These are phyloP conservation scores for Varanus salvator DNA, from an alignment of 2,113 vertebrate genomes.

Conservation along the genomic window DNA sequence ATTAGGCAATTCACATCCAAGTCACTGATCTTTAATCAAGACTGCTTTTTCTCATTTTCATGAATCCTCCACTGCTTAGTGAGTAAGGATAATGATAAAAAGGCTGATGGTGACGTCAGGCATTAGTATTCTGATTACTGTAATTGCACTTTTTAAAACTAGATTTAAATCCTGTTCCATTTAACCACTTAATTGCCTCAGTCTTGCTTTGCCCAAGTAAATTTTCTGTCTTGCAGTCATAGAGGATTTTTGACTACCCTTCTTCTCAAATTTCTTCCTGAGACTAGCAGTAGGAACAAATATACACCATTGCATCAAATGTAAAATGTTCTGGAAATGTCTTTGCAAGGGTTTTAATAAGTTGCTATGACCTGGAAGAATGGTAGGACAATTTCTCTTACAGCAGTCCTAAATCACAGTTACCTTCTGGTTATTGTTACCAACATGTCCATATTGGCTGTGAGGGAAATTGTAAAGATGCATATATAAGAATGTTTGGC, in stretches of 20 bases:
- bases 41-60: no score
- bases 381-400: conserved; percentile 14
- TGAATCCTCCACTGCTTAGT: no score
- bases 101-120: not conserved
- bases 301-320: not conserved
- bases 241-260: not conserved
- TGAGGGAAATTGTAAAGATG: not conserved
- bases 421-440: not conserved
- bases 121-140: not conserved
- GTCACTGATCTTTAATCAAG: no score
- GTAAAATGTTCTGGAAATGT: not conserved
- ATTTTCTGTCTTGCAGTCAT: not conserved
- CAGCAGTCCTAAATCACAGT: not conserved
- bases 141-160: not conserved
- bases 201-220: not conserved
- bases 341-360: not conserved
- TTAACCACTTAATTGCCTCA: not conserved
- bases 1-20: not conserved
- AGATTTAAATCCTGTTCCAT: not conserved
- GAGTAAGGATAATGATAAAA: not conserved
- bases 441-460: no score
- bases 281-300: not conserved
- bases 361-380: conserved; percentile 11
- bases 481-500: not conserved
- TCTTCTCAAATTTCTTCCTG: not conserved